Evolutionary conservation across 2,113 vertebrate genomes (phyloP).

Genomic region (Australoheros scitulus): DNA sequence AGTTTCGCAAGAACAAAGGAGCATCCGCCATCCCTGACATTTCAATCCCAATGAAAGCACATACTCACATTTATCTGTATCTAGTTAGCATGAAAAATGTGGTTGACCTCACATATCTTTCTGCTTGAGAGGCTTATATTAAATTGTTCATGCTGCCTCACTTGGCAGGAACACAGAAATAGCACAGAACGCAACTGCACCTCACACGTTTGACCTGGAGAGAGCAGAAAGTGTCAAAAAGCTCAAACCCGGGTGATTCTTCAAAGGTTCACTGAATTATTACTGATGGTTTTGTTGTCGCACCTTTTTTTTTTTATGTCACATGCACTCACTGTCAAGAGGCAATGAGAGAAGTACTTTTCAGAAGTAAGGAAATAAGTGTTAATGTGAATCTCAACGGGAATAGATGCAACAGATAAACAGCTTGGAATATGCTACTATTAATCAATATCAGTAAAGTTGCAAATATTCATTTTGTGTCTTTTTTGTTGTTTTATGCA

Average conservation of each 20-base stretch:
- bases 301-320: background rate
- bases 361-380: background rate
- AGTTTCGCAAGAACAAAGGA: constrained; percentile 6
- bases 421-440: background rate
- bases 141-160: constrained; percentile 14
- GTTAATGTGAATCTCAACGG: background rate
- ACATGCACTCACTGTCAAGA: fast-evolving
- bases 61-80: background rate
- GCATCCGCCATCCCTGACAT: constrained; percentile 15
- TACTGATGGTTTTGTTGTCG: background rate
- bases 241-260: background rate
- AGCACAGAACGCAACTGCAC: background rate
- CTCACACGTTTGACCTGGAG: background rate
- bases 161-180: constrained; percentile 16
- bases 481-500: background rate
- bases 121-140: constrained; percentile 1
- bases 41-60: constrained; percentile 3
- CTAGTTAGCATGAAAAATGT: constrained; percentile 17
- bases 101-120: background rate
- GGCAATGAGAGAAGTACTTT: background rate
- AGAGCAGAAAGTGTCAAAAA: constrained; percentile 10
- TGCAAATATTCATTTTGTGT: background rate
- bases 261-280: background rate
- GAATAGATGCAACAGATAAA: background rate
- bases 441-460: background rate